Evolutionary conservation across 1,140 invertebrate genomes (phyloP).

Genomic region (Zaprionus capensis): DNA sequence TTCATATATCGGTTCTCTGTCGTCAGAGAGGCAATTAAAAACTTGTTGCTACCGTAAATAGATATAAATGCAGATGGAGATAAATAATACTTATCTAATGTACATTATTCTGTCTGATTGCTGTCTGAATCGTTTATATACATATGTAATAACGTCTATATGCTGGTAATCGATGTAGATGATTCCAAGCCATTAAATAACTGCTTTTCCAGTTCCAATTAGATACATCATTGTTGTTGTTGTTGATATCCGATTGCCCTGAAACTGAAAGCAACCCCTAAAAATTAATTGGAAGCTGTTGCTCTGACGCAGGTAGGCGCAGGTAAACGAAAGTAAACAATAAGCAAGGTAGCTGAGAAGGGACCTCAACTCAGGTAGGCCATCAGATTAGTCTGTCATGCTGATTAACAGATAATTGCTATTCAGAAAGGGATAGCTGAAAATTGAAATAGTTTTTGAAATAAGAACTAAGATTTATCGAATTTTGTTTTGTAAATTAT

Average conservation of each 20-base stretch:
- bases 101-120: slow-evolving; percentile 1
- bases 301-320: slow-evolving; percentile 4
- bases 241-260: slow-evolving; percentile 11
- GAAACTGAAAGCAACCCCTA: slow-evolving; percentile 66
- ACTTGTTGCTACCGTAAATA: slow-evolving; percentile 49
- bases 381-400: slow-evolving; percentile 67
- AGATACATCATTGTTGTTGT: background rate
- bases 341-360: slow-evolving; percentile 48
- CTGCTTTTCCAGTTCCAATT: background rate
- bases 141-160: background rate
- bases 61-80: slow-evolving; percentile 28
- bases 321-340: slow-evolving; percentile 55
- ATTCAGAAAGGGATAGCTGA: slow-evolving; percentile 38
- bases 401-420: slow-evolving; percentile 53
- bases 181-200: slow-evolving; percentile 7
- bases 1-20: slow-evolving; percentile 30
- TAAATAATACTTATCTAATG: slow-evolving; percentile 12
- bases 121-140: slow-evolving; percentile 10
- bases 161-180: slow-evolving; percentile 23
- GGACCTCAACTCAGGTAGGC: slow-evolving; percentile 16
- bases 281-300: slow-evolving; percentile 36
- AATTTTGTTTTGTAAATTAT: slow-evolving; percentile 63
- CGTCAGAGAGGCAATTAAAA: slow-evolving; percentile 47
- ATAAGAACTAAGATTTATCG: slow-evolving; percentile 36
- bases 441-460: slow-evolving; percentile 51